Conservation (phyloP, 2,888 invertebrate genomes). For the Notocelia uddmanniana region DNA sequence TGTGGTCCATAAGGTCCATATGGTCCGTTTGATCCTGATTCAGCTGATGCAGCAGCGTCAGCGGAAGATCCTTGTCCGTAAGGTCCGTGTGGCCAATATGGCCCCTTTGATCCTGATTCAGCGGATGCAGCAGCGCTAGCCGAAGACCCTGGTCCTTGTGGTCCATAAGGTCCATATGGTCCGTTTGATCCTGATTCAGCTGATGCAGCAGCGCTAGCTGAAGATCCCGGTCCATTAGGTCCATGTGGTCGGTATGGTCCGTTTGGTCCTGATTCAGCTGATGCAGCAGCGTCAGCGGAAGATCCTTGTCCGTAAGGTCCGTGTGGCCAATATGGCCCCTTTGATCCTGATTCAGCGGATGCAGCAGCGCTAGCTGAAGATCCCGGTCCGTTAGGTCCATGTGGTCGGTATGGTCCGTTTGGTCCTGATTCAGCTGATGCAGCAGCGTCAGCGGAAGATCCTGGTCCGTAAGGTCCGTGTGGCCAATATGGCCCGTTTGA, state of each 20-base stretch:
- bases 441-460: too few relatives aligned
- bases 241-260: too few relatives aligned
- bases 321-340: too few relatives aligned
- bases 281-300: too few relatives aligned
- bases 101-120: background rate
- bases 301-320: background rate
- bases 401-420: too few relatives aligned
- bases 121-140: slow-evolving; percentile 10
- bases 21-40: slow-evolving; percentile 16
- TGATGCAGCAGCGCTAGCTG: too few relatives aligned
- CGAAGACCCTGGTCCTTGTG: slow-evolving; percentile 17
- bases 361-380: too few relatives aligned
- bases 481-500: background rate
- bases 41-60: slow-evolving; percentile 35
- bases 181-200: background rate
- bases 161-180: background rate
- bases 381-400: too few relatives aligned
- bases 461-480: background rate
- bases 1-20: slow-evolving; percentile 11
- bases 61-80: slow-evolving; percentile 39
- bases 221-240: too few relatives aligned
- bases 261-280: too few relatives aligned
- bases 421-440: too few relatives aligned
- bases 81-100: slow-evolving; percentile 41
- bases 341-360: too few relatives aligned